Conservation (phyloP, 2,113 vertebrate genomes). For the Circaetus cinerascens region DNA sequence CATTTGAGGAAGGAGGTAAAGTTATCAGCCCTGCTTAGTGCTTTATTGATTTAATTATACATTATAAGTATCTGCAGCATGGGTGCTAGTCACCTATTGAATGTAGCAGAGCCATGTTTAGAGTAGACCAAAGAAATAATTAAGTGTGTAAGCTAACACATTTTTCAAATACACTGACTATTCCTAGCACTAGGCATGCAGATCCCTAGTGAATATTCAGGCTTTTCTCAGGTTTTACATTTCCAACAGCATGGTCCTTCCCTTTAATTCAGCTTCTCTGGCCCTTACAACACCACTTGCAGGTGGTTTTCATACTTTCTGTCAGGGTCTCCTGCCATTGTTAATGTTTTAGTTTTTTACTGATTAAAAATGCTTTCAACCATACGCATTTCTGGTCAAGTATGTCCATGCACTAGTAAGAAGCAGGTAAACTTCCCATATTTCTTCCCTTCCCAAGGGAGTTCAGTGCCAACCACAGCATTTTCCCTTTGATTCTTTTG, state of each 20-base stretch:
- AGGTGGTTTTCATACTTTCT: background rate
- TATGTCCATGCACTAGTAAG: background rate
- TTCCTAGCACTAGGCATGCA: background rate
- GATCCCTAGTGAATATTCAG: background rate
- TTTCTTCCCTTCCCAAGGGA: background rate
- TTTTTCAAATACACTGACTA: background rate
- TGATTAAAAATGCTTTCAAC: background rate
- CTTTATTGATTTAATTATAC: background rate
- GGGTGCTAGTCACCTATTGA: background rate
- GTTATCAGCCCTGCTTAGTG: background rate
- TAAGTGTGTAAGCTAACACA: background rate
- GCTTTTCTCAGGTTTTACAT: background rate
- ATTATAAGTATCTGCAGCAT: background rate
- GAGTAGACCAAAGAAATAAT: background rate
- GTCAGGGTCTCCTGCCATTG: background rate
- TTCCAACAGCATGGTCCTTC: fast-evolving
- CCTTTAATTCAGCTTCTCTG: background rate
- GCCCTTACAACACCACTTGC: background rate
- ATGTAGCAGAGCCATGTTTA: background rate
- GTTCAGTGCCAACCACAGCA: background rate
- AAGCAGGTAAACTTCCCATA: background rate
- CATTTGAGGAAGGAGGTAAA: background rate
- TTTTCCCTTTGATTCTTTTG: background rate
- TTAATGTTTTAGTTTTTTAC: fast-evolving
- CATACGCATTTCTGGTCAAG: background rate